Evolutionary conservation across 2,113 vertebrate species (phyloP).

Genomic region (Nothoprocta pentlandii): DNA sequence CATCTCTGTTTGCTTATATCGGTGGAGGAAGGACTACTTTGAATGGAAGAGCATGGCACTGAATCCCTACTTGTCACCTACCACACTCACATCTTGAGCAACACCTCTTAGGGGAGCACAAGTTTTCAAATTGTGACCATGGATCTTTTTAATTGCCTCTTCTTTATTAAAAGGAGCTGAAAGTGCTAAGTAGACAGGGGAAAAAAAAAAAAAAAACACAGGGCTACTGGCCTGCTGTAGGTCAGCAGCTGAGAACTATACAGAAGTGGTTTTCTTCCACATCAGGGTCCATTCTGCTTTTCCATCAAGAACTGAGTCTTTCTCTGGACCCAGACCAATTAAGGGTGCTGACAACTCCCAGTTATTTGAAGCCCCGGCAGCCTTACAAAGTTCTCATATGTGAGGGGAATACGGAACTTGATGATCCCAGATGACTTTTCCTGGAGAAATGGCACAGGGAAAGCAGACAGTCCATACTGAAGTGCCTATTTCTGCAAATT

Average conservation of each 20-base stretch:
- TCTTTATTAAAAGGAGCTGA: neutral
- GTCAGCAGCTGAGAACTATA: neutral
- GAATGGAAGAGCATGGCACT: rapidly evolving
- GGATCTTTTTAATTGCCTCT: neutral
- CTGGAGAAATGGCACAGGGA: neutral
- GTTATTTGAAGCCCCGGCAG: neutral
- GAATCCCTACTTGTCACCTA: neutral
- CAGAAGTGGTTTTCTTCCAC: neutral
- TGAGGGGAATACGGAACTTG: neutral
- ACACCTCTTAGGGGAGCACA: neutral
- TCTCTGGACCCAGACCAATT: neutral
- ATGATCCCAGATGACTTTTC: neutral
- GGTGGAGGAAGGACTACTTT: neutral
- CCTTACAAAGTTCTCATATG: neutral
- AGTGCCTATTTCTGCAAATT: neutral
- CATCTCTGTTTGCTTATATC: rapidly evolving
- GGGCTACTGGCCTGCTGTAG: neutral
- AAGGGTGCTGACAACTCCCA: neutral
- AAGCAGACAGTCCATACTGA: neutral
- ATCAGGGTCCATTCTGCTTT: neutral
- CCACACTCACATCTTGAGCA: neutral
- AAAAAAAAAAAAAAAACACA: constrained; percentile 3
- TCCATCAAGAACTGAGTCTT: neutral
- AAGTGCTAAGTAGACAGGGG: neutral
- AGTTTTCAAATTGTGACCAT: neutral